These are phyloP conservation scores for Phyllotis vaccarum DNA, from an alignment of 2,797 vertebrate species.

Conservation along the genomic window DNA sequence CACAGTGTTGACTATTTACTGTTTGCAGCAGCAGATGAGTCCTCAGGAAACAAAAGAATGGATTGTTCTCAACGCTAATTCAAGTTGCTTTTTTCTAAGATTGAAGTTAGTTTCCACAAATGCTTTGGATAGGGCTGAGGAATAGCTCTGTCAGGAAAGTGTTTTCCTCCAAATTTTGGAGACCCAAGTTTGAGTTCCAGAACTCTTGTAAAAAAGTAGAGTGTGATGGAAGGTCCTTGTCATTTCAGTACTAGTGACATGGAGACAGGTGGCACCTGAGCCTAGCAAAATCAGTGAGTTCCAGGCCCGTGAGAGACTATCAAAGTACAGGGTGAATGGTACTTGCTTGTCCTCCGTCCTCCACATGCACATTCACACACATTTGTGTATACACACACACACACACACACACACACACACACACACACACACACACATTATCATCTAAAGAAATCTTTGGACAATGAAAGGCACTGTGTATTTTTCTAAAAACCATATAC, in stretches of 20 bases:
- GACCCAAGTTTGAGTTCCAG: neutral
- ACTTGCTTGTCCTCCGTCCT: neutral
- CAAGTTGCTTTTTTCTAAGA: neutral
- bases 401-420: neutral
- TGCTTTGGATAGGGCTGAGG: neutral
- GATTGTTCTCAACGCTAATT: neutral
- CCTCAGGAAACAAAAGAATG: neutral
- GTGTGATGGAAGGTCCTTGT: neutral
- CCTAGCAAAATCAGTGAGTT: neutral
- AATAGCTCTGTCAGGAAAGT: neutral
- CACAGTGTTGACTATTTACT: too few species aligned
- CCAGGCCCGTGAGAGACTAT: neutral
- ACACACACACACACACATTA: neutral
- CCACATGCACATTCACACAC: too few species aligned
- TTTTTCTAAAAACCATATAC: neutral
- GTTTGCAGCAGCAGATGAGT: neutral
- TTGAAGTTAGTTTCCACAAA: neutral
- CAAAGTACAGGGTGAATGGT: neutral
- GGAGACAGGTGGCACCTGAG: neutral
- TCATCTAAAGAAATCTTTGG: neutral
- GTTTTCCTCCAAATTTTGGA: neutral
- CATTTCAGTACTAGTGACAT: neutral
- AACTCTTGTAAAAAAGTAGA: neutral
- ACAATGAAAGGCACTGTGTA: neutral
- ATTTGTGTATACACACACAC: neutral